Evolutionary conservation across 2,113 vertebrate genomes (phyloP).

Genomic region (Clupea harengus): DNA sequence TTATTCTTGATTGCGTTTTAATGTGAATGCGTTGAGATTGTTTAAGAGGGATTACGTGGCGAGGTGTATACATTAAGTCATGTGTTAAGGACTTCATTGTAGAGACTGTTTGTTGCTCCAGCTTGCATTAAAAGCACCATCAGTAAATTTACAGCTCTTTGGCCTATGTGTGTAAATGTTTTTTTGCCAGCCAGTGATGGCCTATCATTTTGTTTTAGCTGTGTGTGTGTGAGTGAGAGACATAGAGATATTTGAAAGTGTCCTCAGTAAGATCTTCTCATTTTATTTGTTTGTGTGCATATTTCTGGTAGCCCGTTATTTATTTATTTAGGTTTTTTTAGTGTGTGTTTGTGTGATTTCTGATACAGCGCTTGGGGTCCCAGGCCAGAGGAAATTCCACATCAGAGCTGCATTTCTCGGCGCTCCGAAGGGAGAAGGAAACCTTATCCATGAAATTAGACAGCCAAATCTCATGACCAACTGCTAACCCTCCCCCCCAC

Average conservation of each 20-base stretch:
- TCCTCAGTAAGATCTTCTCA: not conserved
- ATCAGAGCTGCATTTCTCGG: not conserved
- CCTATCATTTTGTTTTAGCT: not conserved
- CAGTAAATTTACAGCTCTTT: slow-evolving; percentile 31
- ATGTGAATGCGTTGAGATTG: slow-evolving; percentile 57
- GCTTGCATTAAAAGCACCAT: slow-evolving; percentile 67
- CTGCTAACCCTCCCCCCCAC: not conserved
- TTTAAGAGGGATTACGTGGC: not conserved
- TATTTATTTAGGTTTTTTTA: not conserved
- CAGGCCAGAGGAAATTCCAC: slow-evolving; percentile 38
- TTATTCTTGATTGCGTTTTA: slow-evolving; percentile 70
- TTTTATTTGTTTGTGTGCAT: not conserved
- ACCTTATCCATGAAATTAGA: not conserved
- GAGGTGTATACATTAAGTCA: slow-evolving; percentile 12
- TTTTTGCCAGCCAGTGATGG: not conserved
- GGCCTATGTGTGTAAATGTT: not conserved
- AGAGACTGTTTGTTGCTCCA: not conserved
- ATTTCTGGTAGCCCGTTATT: not conserved
- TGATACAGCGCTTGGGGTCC: slow-evolving; percentile 20
- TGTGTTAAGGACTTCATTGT: slow-evolving; percentile 37
- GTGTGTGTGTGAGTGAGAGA: not conserved
- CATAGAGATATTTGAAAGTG: not conserved
- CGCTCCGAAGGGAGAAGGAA: not conserved
- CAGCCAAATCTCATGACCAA: slow-evolving; percentile 41
- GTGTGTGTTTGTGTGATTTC: not conserved